A percentile compares a stretch with the other conserved stretches of the same genome.
phyloP scores from a whole-genome alignment of 2,888 invertebrate genomes.

The Thelaira solivaga region DNA sequence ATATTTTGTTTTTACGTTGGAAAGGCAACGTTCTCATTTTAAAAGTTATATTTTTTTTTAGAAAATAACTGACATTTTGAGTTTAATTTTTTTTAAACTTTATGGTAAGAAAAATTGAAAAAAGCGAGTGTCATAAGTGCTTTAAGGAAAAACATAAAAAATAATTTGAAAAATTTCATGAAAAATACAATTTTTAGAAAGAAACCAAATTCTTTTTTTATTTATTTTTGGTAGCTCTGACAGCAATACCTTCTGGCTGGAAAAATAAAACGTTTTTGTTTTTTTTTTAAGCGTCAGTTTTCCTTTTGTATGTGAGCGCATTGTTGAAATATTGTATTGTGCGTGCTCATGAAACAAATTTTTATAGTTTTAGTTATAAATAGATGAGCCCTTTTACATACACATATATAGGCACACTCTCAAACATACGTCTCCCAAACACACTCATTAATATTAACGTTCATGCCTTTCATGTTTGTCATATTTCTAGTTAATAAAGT shows the following conservation, averaged over 20 bases:
- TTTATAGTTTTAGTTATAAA: conserved; percentile 39
- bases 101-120: no score
- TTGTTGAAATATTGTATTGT: conserved; percentile 50
- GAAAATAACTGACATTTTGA: no score
- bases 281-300: conserved; percentile 48
- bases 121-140: no score
- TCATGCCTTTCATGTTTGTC: background rate
- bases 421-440: background rate
- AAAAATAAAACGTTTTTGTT: background rate
- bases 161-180: no score
- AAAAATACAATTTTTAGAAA: no score
- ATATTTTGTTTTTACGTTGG: no score
- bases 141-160: no score
- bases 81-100: no score
- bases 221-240: background rate
- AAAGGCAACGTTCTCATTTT: no score
- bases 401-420: background rate
- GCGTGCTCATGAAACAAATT: conserved; percentile 57
- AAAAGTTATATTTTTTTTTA: no score
- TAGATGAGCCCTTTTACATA: conserved; percentile 10
- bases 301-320: conserved; percentile 35
- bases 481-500: no score
- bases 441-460: background rate
- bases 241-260: conserved; percentile 34
- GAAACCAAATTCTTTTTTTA: no score